Evolutionary conservation across 2,113 vertebrate species (phyloP), one percentile per base, ranked within the genome.

Genomic region (Ceyx cyanopectus): DNA sequence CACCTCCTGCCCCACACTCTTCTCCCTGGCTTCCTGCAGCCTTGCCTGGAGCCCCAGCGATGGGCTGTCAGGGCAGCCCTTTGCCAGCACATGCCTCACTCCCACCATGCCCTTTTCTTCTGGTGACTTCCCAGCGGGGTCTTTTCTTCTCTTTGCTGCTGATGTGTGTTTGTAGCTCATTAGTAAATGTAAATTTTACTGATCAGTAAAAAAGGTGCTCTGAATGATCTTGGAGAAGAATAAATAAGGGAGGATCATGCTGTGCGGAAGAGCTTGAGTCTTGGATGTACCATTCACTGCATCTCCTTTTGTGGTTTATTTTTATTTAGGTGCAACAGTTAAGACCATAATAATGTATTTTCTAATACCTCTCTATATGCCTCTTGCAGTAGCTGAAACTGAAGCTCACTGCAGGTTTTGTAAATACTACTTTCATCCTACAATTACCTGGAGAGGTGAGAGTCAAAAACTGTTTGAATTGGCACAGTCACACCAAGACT

Each of bases 21-120:
- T 20, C 18, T 60, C 27, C 48, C 40, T 54, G 43, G 26, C 57
- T 78, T 14, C 34, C 62, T 85, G 62, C 61, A 78, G 46, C 69
- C 34, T 66, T 53, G 30, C n/a, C 63, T 20, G 27, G 46, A 40
- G 50, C 30, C 34, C 2, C 0, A 2, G 12, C 56, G n/a, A 3
- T 37, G 65, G n/a, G 51, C 37, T 70, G 15, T 19, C 54, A 23
- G 46, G 20, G 13, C 45, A 65, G 54, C 57, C 23, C 19, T 77
- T 12, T 24, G 6, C 20, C 20, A 21, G 6, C 3, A 5, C 1
- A 0, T 57, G 26, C 66, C 48, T 54, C 1, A 1, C 27, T 56
- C 26, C 60, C 4, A 1, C 43, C 6, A 1, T 15, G 13, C 11
- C 6, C 11, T 78, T 76, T 87, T 62, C 19, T 16, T 69, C 40